Evolutionary conservation across 1,140 invertebrate genomes (phyloP).

Genomic region (Amyelois transitella): DNA sequence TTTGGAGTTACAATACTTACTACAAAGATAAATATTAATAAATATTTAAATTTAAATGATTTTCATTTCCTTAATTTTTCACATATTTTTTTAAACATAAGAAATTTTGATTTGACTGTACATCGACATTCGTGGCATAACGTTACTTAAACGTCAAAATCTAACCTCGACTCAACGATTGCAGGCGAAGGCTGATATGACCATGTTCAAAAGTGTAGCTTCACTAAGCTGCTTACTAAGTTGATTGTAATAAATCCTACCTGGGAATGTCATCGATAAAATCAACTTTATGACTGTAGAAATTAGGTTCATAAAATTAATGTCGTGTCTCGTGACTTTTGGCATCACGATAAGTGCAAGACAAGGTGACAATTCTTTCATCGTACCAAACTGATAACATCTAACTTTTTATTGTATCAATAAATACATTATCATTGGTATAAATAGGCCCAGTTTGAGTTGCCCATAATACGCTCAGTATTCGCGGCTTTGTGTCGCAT

Average conservation of each 20-base stretch:
- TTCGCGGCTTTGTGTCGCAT: constrained; percentile 65
- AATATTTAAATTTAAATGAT: too few species aligned
- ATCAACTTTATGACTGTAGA: constrained; percentile 23
- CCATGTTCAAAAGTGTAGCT: constrained; percentile 18
- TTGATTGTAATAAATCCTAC: constrained; percentile 17
- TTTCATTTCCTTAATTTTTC: too few species aligned
- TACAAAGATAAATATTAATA: too few species aligned
- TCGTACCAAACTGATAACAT: constrained; percentile 61
- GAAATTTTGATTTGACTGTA: too few species aligned
- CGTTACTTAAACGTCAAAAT: constrained; percentile 58
- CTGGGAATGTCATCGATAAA: constrained; percentile 25
- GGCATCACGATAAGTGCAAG: constrained; percentile 57
- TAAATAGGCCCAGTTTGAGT: constrained; percentile 67
- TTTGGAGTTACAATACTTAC: too few species aligned
- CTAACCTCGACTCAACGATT: constrained; percentile 51
- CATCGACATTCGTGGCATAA: too few species aligned
- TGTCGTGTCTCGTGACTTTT: constrained; percentile 50
- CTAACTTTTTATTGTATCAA: constrained; percentile 69
- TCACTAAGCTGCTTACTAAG: constrained; percentile 66
- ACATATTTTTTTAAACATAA: too few species aligned
- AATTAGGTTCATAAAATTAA: constrained; percentile 7
- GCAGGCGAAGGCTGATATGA: constrained; percentile 10
- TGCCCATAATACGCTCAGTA: constrained; percentile 57
- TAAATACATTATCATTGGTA: constrained; percentile 72
- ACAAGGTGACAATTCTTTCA: constrained; percentile 69